Base-by-base conservation (phyloP, 2,888 invertebrate genomes). In the Scaptomyza polygonia region DNA sequence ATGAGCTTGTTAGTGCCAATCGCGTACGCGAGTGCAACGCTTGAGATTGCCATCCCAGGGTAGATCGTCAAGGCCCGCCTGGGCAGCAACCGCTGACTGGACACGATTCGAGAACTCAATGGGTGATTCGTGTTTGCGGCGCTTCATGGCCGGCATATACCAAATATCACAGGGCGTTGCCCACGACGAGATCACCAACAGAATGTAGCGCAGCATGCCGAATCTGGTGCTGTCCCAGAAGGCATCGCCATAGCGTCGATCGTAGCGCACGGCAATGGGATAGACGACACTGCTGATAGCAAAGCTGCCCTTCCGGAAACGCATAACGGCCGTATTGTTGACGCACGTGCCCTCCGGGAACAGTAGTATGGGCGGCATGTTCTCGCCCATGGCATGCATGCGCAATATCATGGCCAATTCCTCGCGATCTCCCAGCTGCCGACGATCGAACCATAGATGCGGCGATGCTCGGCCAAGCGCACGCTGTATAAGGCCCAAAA, bases 301-400 rank as follows among this genome's bases (percentile, higher is more conserved):
- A 91, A 99, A 99, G 91, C 98, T 98, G 11, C 99, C 99, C 92
- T 99, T 99, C 92, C 99, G 99, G 93, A 99, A 99, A 93, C 98
- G 98, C 99, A 99, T 99, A 1, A 99, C 99, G 0, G 98, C 98
- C 0, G 99, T 99, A 92, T 99, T 99, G 91, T 99, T 99, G 88
- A 99, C 99, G 92, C 99, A 99, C 0, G 99, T 99, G 59, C 99
- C 99, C 92, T 99, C 99, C 0, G 99, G 99, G 91, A 99, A 99
- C 83, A 99, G 98, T 18, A 99, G 93, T 89, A 99, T 98, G 0
- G 99, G 99, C 0, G 98, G 96, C 91, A 98, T 98, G 79, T 95
- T 94, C 0, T 95, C 94, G 85, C 97, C 96, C 0, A 96, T 95
- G 11, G 98, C 96, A 91, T 99, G 99, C 79, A 96, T 95, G 73